phyloP scores from a whole-genome alignment of 2,888 invertebrate species.

The Noctuana brunneofusca region DNA sequence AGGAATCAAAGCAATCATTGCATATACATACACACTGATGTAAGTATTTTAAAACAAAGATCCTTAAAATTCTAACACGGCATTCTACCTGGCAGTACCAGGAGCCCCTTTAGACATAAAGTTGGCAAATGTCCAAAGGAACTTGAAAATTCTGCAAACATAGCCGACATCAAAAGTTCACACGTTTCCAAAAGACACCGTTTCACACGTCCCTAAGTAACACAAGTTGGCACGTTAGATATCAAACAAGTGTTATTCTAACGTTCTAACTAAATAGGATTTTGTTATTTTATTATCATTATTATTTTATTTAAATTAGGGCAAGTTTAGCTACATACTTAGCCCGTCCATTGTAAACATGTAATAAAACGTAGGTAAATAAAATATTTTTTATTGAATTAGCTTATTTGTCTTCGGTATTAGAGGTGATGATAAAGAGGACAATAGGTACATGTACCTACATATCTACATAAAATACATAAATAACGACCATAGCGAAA shows the following conservation, averaged over 20 bases:
- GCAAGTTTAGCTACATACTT: no score
- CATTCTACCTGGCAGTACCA: constrained; percentile 6
- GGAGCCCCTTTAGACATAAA: constrained; percentile 14
- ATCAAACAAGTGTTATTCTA: constrained; percentile 10
- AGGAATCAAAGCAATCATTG: no score
- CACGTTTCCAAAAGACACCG: constrained; percentile 12
- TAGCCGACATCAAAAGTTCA: constrained; percentile 23
- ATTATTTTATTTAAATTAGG: no score
- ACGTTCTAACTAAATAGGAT: not conserved
- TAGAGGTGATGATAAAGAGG: no score
- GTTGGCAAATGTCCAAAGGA: constrained; percentile 28
- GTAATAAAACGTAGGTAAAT: no score
- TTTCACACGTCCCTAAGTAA: constrained; percentile 7
- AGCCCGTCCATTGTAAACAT: no score
- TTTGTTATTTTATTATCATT: not conserved
- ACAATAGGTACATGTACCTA: no score
- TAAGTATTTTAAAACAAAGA: not conserved
- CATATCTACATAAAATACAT: no score
- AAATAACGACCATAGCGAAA: no score
- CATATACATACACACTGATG: not conserved
- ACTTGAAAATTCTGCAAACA: constrained; percentile 29
- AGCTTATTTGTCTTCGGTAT: no score
- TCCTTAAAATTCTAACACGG: not conserved
- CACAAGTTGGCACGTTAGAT: constrained; percentile 3
- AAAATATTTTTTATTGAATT: no score